phyloP scores from a whole-genome alignment of 2,888 invertebrate genomes.

The Ectropis crepuscularia region DNA sequence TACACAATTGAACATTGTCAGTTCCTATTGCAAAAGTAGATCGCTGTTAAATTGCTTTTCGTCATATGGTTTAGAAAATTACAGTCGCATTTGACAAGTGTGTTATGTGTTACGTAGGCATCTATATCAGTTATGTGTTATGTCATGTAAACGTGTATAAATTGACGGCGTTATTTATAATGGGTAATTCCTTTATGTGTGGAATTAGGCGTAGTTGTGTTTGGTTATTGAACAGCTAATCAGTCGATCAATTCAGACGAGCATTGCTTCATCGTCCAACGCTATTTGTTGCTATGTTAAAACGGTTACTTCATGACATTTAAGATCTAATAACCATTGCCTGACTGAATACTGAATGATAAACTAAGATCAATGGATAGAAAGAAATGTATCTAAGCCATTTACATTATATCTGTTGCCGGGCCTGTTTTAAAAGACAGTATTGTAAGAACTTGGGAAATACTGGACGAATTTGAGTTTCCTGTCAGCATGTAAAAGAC shows the following conservation, averaged over 20 bases:
- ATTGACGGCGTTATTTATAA: constrained; percentile 37
- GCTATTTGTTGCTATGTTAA: too few relatives aligned
- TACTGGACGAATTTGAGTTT: too few relatives aligned
- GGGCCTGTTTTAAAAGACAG: too few relatives aligned
- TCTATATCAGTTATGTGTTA: constrained; percentile 29
- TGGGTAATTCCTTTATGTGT: constrained; percentile 11
- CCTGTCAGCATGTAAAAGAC: too few relatives aligned
- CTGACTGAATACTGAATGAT: not conserved
- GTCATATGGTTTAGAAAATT: constrained; percentile 70
- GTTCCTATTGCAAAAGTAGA: constrained; percentile 74
- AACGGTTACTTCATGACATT: too few relatives aligned
- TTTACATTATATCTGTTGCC: too few relatives aligned
- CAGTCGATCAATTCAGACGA: not conserved
- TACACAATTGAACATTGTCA: constrained; percentile 76
- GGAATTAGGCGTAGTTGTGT: constrained; percentile 13
- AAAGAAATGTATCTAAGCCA: too few relatives aligned
- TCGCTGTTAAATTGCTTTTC: constrained; percentile 76
- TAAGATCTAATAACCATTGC: too few relatives aligned
- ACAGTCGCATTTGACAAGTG: constrained; percentile 60
- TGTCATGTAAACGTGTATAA: constrained; percentile 29
- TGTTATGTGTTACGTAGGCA: constrained; percentile 46
- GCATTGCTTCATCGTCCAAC: not conserved
- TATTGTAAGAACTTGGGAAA: too few relatives aligned
- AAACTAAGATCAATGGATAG: too few relatives aligned
- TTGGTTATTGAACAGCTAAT: constrained; percentile 2